Percentiles rank a stretch among this genome's conserved stretches.
These are phyloP conservation scores for Catonia carolina DNA, from an alignment of 2,888 invertebrate genomes.

Conservation along the genomic window DNA sequence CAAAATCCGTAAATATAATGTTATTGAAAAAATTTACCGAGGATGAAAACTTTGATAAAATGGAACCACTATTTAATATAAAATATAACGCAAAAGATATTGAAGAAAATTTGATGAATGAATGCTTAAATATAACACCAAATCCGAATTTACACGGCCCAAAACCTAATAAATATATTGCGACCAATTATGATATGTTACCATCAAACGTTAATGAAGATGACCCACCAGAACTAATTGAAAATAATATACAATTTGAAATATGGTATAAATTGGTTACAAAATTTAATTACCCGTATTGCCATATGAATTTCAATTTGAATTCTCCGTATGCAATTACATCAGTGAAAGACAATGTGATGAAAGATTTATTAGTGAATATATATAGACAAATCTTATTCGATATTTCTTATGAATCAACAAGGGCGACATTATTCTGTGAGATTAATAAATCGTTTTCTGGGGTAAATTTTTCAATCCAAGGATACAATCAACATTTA, in stretches of 20 bases:
- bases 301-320: constrained; percentile 64
- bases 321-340: constrained; percentile 55
- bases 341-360: constrained; percentile 45
- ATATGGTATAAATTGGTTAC: constrained; percentile 80
- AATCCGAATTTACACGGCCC: constrained; percentile 59
- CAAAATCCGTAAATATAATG: constrained; percentile 63
- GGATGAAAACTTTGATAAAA: constrained; percentile 51
- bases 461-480: constrained; percentile 59
- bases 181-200: constrained; percentile 60
- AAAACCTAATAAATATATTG: constrained; percentile 61
- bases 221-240: constrained; percentile 52
- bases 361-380: constrained; percentile 56
- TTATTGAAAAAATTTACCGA: constrained; percentile 57
- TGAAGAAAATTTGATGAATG: constrained; percentile 54
- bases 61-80: constrained; percentile 80
- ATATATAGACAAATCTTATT: no score
- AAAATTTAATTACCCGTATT: constrained; percentile 73
- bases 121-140: constrained; percentile 54
- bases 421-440: no score
- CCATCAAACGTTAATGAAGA: constrained; percentile 40
- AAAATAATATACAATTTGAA: constrained; percentile 52
- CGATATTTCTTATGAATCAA: no score
- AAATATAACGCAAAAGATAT: constrained; percentile 62
- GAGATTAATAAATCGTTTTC: constrained; percentile 42
- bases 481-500: constrained; percentile 66